Evolutionary conservation across 2,113 vertebrate genomes (phyloP), one percentile per base, ranked within the genome.

Genomic region (Columba janthina): DNA sequence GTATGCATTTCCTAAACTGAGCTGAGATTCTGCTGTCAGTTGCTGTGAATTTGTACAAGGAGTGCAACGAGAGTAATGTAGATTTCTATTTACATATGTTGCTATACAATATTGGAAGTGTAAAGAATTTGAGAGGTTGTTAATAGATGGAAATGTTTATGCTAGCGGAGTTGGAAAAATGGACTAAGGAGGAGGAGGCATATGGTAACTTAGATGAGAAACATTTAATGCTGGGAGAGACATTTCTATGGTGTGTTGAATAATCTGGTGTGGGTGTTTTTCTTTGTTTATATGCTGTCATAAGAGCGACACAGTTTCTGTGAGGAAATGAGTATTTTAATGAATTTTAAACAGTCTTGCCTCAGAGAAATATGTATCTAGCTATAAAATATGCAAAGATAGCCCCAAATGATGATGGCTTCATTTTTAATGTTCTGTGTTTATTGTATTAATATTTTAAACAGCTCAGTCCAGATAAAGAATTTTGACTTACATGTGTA

Each of bases 121-220:
- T 58, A 82, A 94, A 91, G 85, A 60, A 74, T 80, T 88, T 95
- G 90, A 96, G 90, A 94, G 56, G 71, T 38, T 94, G 51, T 85
- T 96, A 96, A 95, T 93, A 85, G 57, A 88, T 80, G 25, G 24
- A 88, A 88, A 56, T 83, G 77, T 91, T 96, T 96, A 85, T 77
- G 64, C 69, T 91, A 91, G 71, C 88, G 54, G 82, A 96, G 60
- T 72, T 25, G 28, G 81, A 83, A 75, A 88, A 91, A 94, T 80
- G 46, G 71, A 94, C 76, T 93, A 77, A 85, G 20, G n/a, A 93
- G 62, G 69, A 83, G 74, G 78, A 97, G 67, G 85, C 90, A 90
- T 95, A 96, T 95, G 95, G 94, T 85, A 94, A 77, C 67, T 93
- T 46, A 77, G 60, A 96, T 66, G 78, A 95, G 83, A 94, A 93